Base-by-base conservation (phyloP, 2,113 vertebrate genomes). In the Scatophagus argus region DNA sequence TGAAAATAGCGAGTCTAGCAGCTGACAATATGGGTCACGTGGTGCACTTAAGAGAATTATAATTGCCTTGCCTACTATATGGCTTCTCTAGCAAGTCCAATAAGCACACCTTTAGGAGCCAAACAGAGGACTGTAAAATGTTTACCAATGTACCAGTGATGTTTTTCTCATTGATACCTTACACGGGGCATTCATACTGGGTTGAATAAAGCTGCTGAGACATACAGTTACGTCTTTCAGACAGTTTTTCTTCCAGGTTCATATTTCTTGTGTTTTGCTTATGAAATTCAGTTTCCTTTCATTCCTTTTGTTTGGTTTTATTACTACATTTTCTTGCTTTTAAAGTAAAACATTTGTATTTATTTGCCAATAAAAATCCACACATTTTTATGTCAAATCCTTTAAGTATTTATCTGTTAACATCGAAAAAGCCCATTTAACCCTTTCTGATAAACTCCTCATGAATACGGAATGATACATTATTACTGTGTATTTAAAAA, bases 1-100 rank as follows among this genome's bases (percentile, higher is more conserved):
- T 31, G n/a, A 80, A 71, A 82, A 68, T 66, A 80, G 49, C 73
- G 39, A 17, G 25, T 80, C 32, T 44, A 54, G 56, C 39, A 54
- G 44, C 55, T 82, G 27, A 73, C 65, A 79, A 49, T n/a, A 38
- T 77, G 49, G 60, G 38, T 68, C 61, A 83, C 56, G 63, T 68
- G 23, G 52, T 66, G 60, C 63, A 81, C 64, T 66, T 58, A 52
- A 12, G 43, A 64, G 0, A 32, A 47, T 47, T 39, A 73, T n/a
- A 21, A 81, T 79, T 76, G 2, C 54, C 51, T 61, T 78, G n/a
- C 32, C 62, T 77, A 74, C n/a, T 67, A 12, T 66, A 25, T 66
- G 1, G 31, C 1, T 59, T 27, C n/a, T 34, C 25, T 49, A 51
- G 66, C 8, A 52, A 34, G n/a, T 83, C 77, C 9, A 1, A 47